Conservation (phyloP, 1,140 invertebrate species). For the Aphaenogaster floridana region DNA sequence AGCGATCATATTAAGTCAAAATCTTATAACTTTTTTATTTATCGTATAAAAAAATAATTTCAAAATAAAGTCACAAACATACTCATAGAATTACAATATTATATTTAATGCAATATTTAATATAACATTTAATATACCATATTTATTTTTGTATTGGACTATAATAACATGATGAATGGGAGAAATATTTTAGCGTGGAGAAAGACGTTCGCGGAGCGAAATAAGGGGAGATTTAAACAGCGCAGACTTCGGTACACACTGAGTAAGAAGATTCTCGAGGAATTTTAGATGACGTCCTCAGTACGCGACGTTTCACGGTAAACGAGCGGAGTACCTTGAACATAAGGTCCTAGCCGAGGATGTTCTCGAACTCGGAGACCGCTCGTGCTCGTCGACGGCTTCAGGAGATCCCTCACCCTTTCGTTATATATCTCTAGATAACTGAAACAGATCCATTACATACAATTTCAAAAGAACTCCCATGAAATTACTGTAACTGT, state of each 20-base stretch:
- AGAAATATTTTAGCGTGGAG: neutral
- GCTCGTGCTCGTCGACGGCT: conserved; percentile 87
- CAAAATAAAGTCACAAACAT: neutral
- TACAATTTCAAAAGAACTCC: conserved; percentile 28
- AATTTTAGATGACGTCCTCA: conserved; percentile 26
- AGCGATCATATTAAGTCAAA: neutral
- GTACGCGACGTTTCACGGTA: conserved; percentile 41
- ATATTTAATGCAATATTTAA: neutral
- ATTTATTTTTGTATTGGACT: conserved; percentile 25
- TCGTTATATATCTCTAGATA: conserved; percentile 96
- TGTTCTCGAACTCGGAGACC: conserved; percentile 94
- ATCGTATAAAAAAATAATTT: neutral
- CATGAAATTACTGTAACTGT: neutral
- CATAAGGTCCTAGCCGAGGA: conserved; percentile 95
- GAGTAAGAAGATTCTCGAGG: conserved; percentile 40
- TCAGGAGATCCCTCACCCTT: conserved; percentile 92
- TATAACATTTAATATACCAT: neutral
- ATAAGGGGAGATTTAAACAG: conserved; percentile 35
- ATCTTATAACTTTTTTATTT: conserved; percentile 5
- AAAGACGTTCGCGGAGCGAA: neutral
- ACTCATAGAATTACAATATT: neutral
- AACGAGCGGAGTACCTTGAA: conserved; percentile 90
- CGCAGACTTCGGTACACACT: conserved; percentile 33
- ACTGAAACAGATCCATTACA: conserved; percentile 84
- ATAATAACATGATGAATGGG: neutral